These are phyloP conservation scores for Dascyllus trimaculatus DNA, from an alignment of 2,113 vertebrate species.

Conservation along the genomic window DNA sequence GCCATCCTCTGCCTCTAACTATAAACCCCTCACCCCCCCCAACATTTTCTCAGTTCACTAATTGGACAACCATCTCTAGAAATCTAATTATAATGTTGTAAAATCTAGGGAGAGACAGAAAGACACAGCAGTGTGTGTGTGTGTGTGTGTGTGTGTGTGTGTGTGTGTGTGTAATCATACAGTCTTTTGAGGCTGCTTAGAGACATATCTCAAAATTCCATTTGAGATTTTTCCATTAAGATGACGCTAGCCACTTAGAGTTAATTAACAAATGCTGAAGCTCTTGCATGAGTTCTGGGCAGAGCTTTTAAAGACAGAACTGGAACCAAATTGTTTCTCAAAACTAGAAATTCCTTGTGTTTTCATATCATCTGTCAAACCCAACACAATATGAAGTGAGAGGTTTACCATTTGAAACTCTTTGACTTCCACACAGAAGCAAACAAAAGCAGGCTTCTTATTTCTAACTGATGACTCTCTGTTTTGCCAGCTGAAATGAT, in stretches of 20 bases:
- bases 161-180: not conserved
- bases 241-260: not conserved
- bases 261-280: no score
- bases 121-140: not conserved
- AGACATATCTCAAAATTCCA: not conserved
- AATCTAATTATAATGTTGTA: slow-evolving; percentile 45
- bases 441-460: no score
- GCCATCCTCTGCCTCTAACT: not conserved
- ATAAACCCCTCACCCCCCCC: not conserved
- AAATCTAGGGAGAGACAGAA: slow-evolving; percentile 4
- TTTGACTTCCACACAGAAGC: not conserved
- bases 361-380: not conserved
- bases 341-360: not conserved
- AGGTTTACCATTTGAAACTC: no score
- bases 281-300: no score
- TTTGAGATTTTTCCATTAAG: not conserved
- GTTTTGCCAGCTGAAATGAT: not conserved
- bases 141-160: not conserved
- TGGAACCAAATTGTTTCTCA: not conserved
- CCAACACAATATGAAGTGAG: no score
- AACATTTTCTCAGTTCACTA: slow-evolving; percentile 37
- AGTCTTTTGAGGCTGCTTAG: not conserved
- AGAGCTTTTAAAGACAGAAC: not conserved
- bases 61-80: slow-evolving; percentile 48
- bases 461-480: not conserved